Percentiles rank a stretch among this genome's conserved stretches.
Conservation (phyloP, 2,888 invertebrate genomes). For the Buathra laborator region DNA sequence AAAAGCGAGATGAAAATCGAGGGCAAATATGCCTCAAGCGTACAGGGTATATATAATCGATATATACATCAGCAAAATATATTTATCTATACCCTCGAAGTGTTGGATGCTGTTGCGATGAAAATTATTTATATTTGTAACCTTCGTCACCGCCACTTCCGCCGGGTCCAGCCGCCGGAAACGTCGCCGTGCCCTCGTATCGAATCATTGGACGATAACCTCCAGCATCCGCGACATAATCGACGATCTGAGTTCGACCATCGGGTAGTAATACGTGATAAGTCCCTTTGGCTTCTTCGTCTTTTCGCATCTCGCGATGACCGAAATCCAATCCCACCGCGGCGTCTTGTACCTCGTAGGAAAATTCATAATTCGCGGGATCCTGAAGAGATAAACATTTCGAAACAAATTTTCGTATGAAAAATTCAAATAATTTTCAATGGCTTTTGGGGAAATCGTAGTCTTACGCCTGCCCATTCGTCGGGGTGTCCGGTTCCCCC, state of each 20-base stretch:
- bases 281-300: constrained; percentile 88
- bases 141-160: constrained; percentile 74
- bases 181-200: constrained; percentile 84
- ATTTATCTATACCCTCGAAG: neutral
- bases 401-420: neutral
- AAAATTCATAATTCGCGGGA: constrained; percentile 89
- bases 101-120: neutral
- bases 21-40: constrained; percentile 7
- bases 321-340: constrained; percentile 88
- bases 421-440: neutral
- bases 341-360: constrained; percentile 89
- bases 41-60: neutral
- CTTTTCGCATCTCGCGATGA: constrained; percentile 89
- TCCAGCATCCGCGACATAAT: constrained; percentile 88
- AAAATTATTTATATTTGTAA: constrained; percentile 77
- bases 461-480: constrained; percentile 84
- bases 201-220: constrained; percentile 88
- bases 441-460: neutral
- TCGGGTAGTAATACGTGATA: constrained; percentile 89
- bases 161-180: constrained; percentile 75
- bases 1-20: constrained; percentile 15
- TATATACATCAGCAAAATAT: neutral
- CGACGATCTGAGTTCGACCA: constrained; percentile 88
- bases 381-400: constrained; percentile 83
- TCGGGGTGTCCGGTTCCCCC: constrained; percentile 82